Base-by-base conservation (phyloP, 2,888 invertebrate species). In the Tipula unca region DNA sequence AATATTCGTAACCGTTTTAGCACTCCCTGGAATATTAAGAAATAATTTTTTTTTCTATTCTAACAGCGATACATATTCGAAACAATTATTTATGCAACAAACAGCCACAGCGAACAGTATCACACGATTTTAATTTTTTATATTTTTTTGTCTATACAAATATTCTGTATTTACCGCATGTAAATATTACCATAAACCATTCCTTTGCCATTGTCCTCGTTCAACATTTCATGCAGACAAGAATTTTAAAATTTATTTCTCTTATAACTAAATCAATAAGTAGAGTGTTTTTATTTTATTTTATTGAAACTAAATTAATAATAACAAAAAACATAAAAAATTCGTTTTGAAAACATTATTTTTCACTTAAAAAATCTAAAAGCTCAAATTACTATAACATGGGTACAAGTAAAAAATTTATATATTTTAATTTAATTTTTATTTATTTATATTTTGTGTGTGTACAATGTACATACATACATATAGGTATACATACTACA, bases 301-400 rank as follows among this genome's bases (percentile, higher is more conserved):
- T 69, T 69, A 69, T 69, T 69, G 69, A 25, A 69, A 69, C 69
- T 69, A 69, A 69, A 69, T 69, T 69, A 69, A 69, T 69, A 69
- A 69, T 69, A 69, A 69, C 69, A 69, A 69, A 69, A 69, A 69
- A 69, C 69, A 69, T 69, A 69, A 69, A 69, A 69, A 69, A 69
- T 25, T 69, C 25, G 25, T 69, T 69, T 69, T 69, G 69, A 69
- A 69, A 69, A 69, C 69, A 69, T 69, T 69, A 69, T 69, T 69
- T 69, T 69, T 69, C 69, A 69, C 69, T 69, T 69, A 69, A 69
- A 69, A 69, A 69, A 69, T 69, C 25, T 69, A 69, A 69, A 69
- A 69, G 69, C 69, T 69, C 69, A 69, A 69, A 69, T 69, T 69
- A 69, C 69, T 69, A 1, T 69, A 69, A 69, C 69, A 69, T 25